Evolutionary conservation across 2,888 invertebrate species (phyloP), one percentile per base, ranked within the genome.

Genomic region (Trilocha varians): DNA sequence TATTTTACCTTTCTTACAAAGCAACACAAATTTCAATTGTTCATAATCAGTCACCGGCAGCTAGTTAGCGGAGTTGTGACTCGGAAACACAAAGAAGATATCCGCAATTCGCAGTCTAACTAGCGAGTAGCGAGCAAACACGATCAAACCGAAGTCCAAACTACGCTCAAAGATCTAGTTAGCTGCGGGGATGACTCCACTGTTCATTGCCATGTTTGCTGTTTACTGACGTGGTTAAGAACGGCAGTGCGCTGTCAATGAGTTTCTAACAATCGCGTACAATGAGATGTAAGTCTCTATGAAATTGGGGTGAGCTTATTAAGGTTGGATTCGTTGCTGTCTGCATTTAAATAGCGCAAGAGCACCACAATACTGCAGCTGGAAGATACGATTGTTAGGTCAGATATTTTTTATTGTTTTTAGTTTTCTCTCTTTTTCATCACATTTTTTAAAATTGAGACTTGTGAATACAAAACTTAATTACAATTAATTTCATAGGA

Each of bases 151-250:
- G 59, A 71, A 71, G 75, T 70, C 76, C 71, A 72, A 76, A 78
- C 75, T 75, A 62, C 64, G 69, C 65, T 78, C 78, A 80, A 82
- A 78, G 82, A 83, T 84, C 77, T 82, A 76, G 80, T 82, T 82
- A 80, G 74, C 63, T 68, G 68, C 59, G 65, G 70, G 64, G 58
- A 73, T 74, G 69, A 69, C 65, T 65, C 58, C 57, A 57, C 61
- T 65, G 60, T 65, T 68, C 70, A 69, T 66, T 70, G 60, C 61
- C 62, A 62, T 71, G 71, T 77, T 68, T 64, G 61, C 52, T 59
- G 59, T 67, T 63, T 57, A 52, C 52, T 49, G 51, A 49, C 55
- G 60, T 55, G 57, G 59, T 58, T 55, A 58, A 55, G 54, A 59
- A 54, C 50, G 44, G 52, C 47, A 43, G 42, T 46, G 44, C 38